Evolutionary conservation across 2,113 vertebrate genomes (phyloP).

Genomic region (Boulengeromyrus knoepffleri): DNA sequence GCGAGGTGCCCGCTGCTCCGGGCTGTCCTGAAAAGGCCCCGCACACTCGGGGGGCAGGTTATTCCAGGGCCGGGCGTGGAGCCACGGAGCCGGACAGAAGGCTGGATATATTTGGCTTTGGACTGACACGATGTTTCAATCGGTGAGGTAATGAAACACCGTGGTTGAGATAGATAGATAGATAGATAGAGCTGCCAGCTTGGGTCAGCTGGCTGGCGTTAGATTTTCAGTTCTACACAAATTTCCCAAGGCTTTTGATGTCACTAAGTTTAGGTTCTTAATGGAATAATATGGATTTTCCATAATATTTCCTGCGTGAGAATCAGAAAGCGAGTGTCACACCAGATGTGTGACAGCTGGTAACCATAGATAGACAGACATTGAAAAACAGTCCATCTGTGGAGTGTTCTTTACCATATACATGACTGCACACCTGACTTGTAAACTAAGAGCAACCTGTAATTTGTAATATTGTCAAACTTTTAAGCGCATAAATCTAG

Average conservation of each 20-base stretch:
- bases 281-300: no score
- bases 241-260: no score
- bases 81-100: conserved; percentile 32
- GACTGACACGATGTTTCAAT: conserved; percentile 16
- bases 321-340: no score
- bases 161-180: neutral
- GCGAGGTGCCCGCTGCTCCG: neutral
- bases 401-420: neutral
- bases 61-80: conserved; percentile 44
- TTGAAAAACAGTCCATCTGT: neutral
- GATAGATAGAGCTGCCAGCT: neutral
- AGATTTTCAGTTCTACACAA: no score
- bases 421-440: neutral
- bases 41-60: neutral
- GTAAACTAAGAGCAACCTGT: neutral
- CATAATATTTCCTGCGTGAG: no score
- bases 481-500: neutral
- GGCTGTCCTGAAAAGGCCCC: conserved; percentile 10
- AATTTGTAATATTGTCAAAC: neutral
- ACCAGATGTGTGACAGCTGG: no score
- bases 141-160: conserved; percentile 35
- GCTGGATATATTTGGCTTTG: conserved; percentile 40
- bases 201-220: no score
- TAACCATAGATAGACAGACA: neutral
- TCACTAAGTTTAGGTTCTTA: no score